These are phyloP conservation scores for Fregetta grallaria DNA, from an alignment of 2,113 vertebrate genomes.

Conservation along the genomic window DNA sequence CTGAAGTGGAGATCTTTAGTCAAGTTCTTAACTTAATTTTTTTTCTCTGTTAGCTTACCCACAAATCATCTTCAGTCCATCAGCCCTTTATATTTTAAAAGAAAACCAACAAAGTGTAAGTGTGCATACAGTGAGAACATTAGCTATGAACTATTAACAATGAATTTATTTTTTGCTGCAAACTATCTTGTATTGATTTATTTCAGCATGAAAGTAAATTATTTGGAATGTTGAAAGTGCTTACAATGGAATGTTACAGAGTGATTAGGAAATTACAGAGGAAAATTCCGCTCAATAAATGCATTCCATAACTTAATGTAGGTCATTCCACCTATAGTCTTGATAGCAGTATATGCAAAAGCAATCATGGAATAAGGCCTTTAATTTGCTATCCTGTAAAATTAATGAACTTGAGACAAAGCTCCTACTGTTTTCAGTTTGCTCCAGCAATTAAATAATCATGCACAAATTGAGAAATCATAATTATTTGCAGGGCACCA, in stretches of 20 bases:
- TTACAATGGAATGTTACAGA: not conserved
- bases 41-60: not conserved
- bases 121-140: not conserved
- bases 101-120: not conserved
- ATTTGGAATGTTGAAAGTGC: not conserved
- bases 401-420: slow-evolving; percentile 10
- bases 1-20: not conserved
- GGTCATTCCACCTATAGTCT: not conserved
- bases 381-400: slow-evolving; percentile 1
- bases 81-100: not conserved
- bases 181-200: not conserved
- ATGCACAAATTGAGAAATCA: slow-evolving; percentile 22
- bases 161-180: not conserved
- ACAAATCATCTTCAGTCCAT: not conserved
- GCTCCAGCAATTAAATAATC: slow-evolving; percentile 32
- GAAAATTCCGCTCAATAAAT: not conserved
- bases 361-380: not conserved
- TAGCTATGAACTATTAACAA: not conserved
- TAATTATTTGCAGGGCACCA: not conserved
- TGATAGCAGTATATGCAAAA: not conserved
- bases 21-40: not conserved
- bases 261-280: not conserved
- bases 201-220: not conserved
- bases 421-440: slow-evolving; percentile 8
- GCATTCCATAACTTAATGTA: not conserved